Conservation (phyloP, 2,888 invertebrate genomes). For the Tipula vernalis region DNA sequence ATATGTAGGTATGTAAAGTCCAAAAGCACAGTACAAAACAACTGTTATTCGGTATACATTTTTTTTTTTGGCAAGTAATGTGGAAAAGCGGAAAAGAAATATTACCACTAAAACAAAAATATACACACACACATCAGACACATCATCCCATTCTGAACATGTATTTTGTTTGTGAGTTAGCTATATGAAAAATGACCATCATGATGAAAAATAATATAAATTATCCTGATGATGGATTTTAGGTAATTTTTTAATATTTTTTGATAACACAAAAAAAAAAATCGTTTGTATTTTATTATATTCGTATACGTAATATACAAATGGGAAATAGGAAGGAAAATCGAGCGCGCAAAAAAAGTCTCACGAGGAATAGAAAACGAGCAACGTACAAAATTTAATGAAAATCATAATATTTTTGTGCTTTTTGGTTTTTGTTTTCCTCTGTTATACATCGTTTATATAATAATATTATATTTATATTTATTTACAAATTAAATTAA, state of each 20-base stretch:
- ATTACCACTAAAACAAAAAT: neutral
- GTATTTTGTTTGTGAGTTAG: neutral
- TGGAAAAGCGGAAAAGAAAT: neutral
- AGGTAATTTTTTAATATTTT: neutral
- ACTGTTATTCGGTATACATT: neutral
- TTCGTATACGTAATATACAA: no score
- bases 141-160: neutral
- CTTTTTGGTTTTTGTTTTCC: neutral
- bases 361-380: neutral
- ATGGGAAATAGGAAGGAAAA: neutral
- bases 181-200: neutral
- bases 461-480: neutral
- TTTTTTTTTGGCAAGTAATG: neutral
- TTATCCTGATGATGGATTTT: slow-evolving; percentile 4
- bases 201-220: neutral
- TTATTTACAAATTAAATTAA: neutral
- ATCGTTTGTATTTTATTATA: neutral
- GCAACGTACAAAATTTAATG: neutral
- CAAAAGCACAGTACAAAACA: neutral
- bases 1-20: neutral
- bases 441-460: neutral
- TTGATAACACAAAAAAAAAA: neutral
- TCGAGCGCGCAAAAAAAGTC: neutral
- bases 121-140: neutral
- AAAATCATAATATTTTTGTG: neutral